These are phyloP conservation scores for Noctilio leporinus DNA, from an alignment of 2,113 vertebrate genomes.

Conservation along the genomic window DNA sequence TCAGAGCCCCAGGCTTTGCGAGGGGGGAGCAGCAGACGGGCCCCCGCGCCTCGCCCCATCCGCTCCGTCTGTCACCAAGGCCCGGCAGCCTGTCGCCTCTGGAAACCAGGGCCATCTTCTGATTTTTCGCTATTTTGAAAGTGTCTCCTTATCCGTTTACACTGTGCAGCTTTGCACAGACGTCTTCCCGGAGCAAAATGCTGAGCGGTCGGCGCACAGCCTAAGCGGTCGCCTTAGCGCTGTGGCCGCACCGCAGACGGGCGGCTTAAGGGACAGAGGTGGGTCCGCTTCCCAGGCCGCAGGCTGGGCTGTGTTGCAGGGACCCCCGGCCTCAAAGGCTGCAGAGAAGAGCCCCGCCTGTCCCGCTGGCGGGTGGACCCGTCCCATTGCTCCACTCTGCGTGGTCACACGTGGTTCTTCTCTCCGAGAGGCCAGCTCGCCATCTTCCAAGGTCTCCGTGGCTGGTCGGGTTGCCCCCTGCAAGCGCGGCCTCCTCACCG, in stretches of 20 bases:
- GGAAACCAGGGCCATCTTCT: not conserved
- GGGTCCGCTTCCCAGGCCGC: not conserved
- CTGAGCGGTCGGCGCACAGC: accelerated
- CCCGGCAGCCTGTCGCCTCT: not conserved
- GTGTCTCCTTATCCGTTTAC: not conserved
- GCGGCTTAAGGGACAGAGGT: not conserved
- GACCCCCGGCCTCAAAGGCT: accelerated
- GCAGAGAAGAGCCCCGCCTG: not conserved
- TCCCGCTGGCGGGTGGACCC: accelerated
- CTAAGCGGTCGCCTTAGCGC: not conserved
- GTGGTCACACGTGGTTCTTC: not conserved
- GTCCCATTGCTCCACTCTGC: accelerated
- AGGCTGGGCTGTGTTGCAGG: no score
- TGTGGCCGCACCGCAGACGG: accelerated
- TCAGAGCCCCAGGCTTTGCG: no score
- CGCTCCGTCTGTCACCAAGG: not conserved
- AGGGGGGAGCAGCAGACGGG: no score
- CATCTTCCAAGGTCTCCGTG: not conserved
- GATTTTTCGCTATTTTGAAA: not conserved
- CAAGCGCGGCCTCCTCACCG: no score
- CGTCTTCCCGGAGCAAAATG: not conserved
- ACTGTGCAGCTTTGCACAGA: not conserved
- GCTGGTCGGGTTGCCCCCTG: not conserved
- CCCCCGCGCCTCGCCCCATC: accelerated
- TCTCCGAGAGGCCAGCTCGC: not conserved